phyloP scores from a whole-genome alignment of 2,797 vertebrate species.

The Distichodus sexfasciatus region DNA sequence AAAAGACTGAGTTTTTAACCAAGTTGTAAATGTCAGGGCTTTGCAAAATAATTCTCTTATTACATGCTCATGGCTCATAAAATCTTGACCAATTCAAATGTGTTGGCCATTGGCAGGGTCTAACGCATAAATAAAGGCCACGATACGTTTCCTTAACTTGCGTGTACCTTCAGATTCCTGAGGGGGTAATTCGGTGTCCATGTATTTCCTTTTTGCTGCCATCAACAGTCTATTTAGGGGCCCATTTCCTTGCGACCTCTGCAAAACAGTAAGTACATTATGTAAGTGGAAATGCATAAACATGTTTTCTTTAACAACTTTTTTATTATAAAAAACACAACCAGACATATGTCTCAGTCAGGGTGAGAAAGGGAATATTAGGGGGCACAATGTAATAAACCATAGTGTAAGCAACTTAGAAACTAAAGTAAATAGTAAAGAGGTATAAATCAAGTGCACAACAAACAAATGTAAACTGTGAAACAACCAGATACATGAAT shows the following conservation, averaged over 20 bases:
- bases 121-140: not conserved
- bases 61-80: not conserved
- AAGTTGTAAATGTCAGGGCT: not conserved
- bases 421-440: too few relatives aligned
- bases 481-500: too few relatives aligned
- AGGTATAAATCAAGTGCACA: too few relatives aligned
- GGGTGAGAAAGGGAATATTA: too few relatives aligned
- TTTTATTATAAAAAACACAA: too few relatives aligned
- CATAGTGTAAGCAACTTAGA: too few relatives aligned
- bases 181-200: conserved; percentile 85
- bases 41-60: not conserved
- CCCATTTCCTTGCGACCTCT: conserved; percentile 88
- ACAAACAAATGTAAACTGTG: too few relatives aligned
- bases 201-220: conserved; percentile 82
- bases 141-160: not conserved
- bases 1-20: conserved; percentile 16
- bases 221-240: conserved; percentile 81
- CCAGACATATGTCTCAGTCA: too few relatives aligned
- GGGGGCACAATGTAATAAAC: too few relatives aligned
- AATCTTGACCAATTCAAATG: not conserved
- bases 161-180: conserved; percentile 90
- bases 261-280: conserved; percentile 62
- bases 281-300: conserved; percentile 50
- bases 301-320: too few relatives aligned
- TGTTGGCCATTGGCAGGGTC: not conserved